A percentile compares a stretch with the other conserved stretches of the same genome.
These are phyloP conservation scores for Sarcoramphus papa DNA, from an alignment of 2,797 vertebrate species.

Conservation along the genomic window DNA sequence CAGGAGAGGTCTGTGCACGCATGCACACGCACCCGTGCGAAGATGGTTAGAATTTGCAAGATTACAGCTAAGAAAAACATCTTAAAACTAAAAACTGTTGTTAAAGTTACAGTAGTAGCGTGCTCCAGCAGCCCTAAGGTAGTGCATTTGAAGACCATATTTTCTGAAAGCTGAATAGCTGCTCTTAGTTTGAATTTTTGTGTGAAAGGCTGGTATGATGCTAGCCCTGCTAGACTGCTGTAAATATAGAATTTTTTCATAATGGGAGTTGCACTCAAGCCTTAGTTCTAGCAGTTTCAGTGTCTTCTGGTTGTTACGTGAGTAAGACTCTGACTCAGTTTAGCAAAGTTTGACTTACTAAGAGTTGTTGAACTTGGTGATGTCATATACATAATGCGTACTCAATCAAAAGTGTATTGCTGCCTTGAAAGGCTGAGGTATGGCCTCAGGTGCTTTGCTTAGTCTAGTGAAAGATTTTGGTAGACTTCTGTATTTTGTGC, in stretches of 20 bases:
- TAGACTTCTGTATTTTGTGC: background rate
- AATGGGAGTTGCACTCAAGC: background rate
- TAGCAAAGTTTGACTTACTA: background rate
- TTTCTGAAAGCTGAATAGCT: background rate
- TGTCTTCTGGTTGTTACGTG: background rate
- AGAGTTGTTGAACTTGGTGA: background rate
- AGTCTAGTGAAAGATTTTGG: background rate
- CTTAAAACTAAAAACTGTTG: background rate
- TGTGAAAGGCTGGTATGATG: background rate
- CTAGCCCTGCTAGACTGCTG: background rate
- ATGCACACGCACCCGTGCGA: fast-evolving
- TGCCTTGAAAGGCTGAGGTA: background rate
- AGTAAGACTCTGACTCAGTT: background rate
- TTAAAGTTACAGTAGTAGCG: background rate
- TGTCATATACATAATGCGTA: background rate
- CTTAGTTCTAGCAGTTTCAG: background rate
- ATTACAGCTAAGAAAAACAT: background rate
- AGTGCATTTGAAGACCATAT: fast-evolving
- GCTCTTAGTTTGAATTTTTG: background rate
- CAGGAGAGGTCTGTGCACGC: background rate
- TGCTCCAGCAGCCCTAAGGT: background rate
- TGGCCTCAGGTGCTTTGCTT: background rate
- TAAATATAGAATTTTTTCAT: background rate
- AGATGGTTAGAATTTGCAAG: background rate
- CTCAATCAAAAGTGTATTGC: background rate